These are phyloP conservation scores for Malurus cyaneus DNA, from an alignment of 2,113 vertebrate genomes.

Conservation along the genomic window DNA sequence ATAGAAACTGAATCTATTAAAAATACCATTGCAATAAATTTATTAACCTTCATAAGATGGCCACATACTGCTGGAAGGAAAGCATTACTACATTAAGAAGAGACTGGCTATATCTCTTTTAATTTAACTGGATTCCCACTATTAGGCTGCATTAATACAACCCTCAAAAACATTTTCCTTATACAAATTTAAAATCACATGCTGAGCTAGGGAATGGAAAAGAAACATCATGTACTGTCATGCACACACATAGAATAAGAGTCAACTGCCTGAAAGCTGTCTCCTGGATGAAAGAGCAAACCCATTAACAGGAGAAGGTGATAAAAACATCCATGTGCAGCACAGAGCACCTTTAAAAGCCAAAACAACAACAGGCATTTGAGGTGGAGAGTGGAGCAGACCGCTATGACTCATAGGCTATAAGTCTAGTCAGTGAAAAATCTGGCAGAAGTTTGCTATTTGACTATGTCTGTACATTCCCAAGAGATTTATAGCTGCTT, in stretches of 20 bases:
- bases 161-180: not conserved
- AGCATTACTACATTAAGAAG: not conserved
- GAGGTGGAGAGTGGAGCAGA: constrained; percentile 29
- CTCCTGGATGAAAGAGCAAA: not conserved
- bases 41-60: not conserved
- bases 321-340: not conserved
- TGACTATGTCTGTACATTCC: constrained; percentile 35
- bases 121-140: not conserved
- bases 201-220: not conserved
- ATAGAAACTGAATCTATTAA: not conserved
- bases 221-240: not conserved
- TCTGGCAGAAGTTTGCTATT: constrained; percentile 28
- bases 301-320: not conserved
- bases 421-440: constrained; percentile 45
- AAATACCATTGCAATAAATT: not conserved
- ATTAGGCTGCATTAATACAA: not conserved
- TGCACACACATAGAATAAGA: not conserved
- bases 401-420: not conserved
- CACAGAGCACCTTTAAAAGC: not conserved
- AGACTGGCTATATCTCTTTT: not conserved
- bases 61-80: not conserved
- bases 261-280: not conserved
- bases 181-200: not conserved
- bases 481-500: constrained; percentile 54
- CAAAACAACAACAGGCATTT: constrained; percentile 24